phyloP scores from a whole-genome alignment of 1,140 invertebrate genomes.

The Mesaphorura yosii region DNA sequence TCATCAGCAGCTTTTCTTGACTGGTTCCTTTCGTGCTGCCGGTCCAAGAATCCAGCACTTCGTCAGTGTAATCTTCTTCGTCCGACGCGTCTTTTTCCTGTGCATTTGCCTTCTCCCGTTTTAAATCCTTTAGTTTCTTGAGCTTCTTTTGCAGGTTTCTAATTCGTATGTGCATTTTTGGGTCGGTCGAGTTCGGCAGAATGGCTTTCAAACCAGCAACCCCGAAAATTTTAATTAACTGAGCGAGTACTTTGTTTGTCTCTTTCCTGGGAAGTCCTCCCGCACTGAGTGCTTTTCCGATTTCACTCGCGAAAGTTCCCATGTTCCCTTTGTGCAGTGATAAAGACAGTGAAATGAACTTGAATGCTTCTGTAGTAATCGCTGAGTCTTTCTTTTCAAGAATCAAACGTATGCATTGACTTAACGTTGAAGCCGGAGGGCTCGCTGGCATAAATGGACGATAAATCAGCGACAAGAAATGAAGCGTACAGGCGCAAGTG shows the following conservation, averaged over 20 bases:
- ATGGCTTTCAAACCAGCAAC: conserved; percentile 25
- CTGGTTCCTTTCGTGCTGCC: not conserved
- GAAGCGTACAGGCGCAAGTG: conserved; percentile 19
- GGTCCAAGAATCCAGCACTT: not conserved
- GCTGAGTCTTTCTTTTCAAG: conserved; percentile 1
- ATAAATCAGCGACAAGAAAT: conserved; percentile 19
- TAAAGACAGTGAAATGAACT: conserved; percentile 24
- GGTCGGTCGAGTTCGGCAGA: conserved; percentile 18
- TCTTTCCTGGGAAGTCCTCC: conserved; percentile 20
- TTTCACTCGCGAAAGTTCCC: conserved; percentile 15
- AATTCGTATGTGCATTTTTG: conserved; percentile 21
- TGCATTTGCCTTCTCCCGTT: conserved; percentile 1
- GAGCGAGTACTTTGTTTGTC: conserved; percentile 23
- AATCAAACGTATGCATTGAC: conserved; percentile 7
- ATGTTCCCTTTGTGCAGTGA: conserved; percentile 23
- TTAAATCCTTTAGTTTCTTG: conserved; percentile 15
- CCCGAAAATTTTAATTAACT: conserved; percentile 29
- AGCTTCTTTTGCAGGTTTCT: conserved; percentile 28
- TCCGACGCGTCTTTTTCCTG: conserved; percentile 1
- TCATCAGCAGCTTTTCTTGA: conserved; percentile 20
- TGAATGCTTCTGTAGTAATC: conserved; percentile 17
- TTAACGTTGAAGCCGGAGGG: conserved; percentile 12
- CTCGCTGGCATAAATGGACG: conserved; percentile 6
- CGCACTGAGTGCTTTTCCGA: conserved; percentile 15
- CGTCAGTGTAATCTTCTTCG: conserved; percentile 16